Conservation (phyloP, 2,113 vertebrate genomes). For the Bostrychus sinensis region DNA sequence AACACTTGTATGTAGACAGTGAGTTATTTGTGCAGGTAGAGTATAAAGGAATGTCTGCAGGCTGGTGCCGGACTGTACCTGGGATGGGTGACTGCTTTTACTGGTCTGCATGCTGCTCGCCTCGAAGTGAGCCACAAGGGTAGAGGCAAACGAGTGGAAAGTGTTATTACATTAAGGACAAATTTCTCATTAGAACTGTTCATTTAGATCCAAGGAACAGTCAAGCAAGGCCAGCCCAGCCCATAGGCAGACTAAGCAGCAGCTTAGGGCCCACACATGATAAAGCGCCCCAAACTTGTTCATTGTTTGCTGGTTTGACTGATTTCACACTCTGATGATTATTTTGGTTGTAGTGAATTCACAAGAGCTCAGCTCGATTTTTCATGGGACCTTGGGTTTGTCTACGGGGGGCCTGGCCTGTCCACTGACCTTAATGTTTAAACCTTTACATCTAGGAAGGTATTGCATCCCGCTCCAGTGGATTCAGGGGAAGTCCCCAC, state of each 20-base stretch:
- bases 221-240: background rate
- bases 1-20: slow-evolving; percentile 60
- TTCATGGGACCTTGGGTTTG: too few relatives aligned
- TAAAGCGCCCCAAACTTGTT: too few relatives aligned
- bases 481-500: too few relatives aligned
- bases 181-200: slow-evolving; percentile 34
- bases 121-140: slow-evolving; percentile 24
- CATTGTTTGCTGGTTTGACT: background rate
- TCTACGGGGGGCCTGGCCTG: too few relatives aligned
- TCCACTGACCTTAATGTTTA: too few relatives aligned
- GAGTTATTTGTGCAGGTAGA: slow-evolving; percentile 72
- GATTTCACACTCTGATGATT: background rate
- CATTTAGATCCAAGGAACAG: slow-evolving; percentile 5
- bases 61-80: slow-evolving; percentile 64
- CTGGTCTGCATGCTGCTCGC: slow-evolving; percentile 59
- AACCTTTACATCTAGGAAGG: too few relatives aligned
- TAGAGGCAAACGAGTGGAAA: slow-evolving; percentile 43
- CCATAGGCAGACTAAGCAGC: too few relatives aligned
- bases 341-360: too few relatives aligned
- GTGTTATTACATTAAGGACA: slow-evolving; percentile 29
- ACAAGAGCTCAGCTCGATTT: too few relatives aligned
- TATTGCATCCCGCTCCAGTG: too few relatives aligned
- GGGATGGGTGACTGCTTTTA: slow-evolving; percentile 76
- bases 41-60: slow-evolving; percentile 63
- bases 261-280: too few relatives aligned